phyloP scores from a whole-genome alignment of 2,888 invertebrate species.

The Phaonia tiefii region DNA sequence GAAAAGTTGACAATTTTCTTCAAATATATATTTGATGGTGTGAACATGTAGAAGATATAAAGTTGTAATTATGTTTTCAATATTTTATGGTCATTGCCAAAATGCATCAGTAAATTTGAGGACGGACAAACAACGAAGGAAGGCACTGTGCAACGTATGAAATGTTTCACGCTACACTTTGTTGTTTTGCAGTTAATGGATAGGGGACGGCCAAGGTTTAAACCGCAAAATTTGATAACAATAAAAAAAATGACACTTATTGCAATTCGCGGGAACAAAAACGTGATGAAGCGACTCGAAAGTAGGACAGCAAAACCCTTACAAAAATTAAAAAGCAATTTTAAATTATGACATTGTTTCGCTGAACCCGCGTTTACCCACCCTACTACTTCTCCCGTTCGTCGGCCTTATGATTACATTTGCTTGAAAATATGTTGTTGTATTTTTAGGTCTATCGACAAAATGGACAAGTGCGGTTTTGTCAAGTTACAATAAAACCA shows the following conservation, averaged over 20 bases:
- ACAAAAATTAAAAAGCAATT: conserved; percentile 29
- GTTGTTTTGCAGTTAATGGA: not conserved
- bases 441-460: too few species aligned
- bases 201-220: not conserved
- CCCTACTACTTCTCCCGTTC: too few species aligned
- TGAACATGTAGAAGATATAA: conserved; percentile 50
- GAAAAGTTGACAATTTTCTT: too few species aligned
- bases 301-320: conserved; percentile 7
- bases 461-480: conserved; percentile 56
- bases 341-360: conserved; percentile 55
- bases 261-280: conserved; percentile 34
- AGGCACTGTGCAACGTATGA: conserved; percentile 13
- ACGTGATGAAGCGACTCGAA: conserved; percentile 41
- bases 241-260: conserved; percentile 45
- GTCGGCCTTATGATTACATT: too few species aligned
- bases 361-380: too few species aligned
- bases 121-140: not conserved
- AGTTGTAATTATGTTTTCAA: conserved; percentile 36
- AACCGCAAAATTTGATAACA: conserved; percentile 31
- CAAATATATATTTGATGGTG: conserved; percentile 35
- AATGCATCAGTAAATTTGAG: conserved; percentile 7
- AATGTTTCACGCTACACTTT: not conserved
- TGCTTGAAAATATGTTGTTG: too few species aligned
- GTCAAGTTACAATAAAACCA: not conserved
- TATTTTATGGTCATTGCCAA: conserved; percentile 45